Evolutionary conservation across 2,888 invertebrate species (phyloP).

Genomic region (Epiblema foenella): DNA sequence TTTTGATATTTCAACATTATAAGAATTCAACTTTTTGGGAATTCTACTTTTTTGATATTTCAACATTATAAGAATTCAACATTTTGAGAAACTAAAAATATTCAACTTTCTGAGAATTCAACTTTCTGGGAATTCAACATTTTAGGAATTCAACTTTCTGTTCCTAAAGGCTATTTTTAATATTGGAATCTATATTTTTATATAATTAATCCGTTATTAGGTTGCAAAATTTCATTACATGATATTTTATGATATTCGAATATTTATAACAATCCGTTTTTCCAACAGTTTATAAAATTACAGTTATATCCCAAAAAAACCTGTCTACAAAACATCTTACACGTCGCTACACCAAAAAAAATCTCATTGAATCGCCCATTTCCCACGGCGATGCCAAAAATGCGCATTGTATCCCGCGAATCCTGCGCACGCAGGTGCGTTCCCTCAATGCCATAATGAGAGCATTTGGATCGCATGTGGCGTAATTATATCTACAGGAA

Average conservation of each 20-base stretch:
- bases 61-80: too few species aligned
- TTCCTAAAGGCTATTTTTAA: too few species aligned
- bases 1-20: too few species aligned
- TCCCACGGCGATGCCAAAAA: slow-evolving; percentile 40
- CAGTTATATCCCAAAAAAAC: slow-evolving; percentile 13
- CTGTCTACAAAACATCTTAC: slow-evolving; percentile 22
- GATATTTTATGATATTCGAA: not conserved
- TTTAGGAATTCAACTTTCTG: too few species aligned
- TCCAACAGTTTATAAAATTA: not conserved
- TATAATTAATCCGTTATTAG: too few species aligned
- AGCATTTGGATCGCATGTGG: slow-evolving; percentile 48
- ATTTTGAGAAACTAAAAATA: too few species aligned
- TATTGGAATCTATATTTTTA: too few species aligned
- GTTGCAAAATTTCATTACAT: too few species aligned
- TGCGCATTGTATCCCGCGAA: slow-evolving; percentile 51
- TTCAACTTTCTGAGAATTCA: too few species aligned
- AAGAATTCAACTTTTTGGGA: too few species aligned
- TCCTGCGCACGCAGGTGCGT: slow-evolving; percentile 69
- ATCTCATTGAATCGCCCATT: slow-evolving; percentile 30
- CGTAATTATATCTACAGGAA: slow-evolving; percentile 62
- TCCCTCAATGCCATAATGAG: slow-evolving; percentile 50
- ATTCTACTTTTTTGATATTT: too few species aligned
- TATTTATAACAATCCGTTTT: not conserved
- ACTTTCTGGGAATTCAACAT: too few species aligned
- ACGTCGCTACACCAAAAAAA: slow-evolving; percentile 14